Conservation (phyloP, 2,113 vertebrate species). For the Amphiprion percula region DNA sequence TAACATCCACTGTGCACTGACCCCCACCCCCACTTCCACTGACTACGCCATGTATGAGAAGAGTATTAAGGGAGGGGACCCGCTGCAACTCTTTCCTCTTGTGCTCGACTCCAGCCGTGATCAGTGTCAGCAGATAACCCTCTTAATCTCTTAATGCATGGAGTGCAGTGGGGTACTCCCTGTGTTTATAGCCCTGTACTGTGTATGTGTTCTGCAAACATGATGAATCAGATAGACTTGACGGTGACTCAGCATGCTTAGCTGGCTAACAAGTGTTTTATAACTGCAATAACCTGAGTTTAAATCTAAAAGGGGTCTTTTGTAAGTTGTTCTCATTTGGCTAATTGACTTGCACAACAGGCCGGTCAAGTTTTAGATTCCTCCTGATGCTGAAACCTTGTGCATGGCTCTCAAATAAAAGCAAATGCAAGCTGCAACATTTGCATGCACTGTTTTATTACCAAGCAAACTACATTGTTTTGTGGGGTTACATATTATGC, state of each 20-base stretch:
- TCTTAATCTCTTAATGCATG: slow-evolving; percentile 81
- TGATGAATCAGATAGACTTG: slow-evolving; percentile 33
- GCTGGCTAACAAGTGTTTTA: slow-evolving; percentile 15
- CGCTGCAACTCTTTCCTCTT: slow-evolving; percentile 56
- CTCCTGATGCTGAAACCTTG: not conserved
- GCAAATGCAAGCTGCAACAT: not conserved
- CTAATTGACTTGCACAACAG: not conserved
- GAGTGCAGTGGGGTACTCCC: slow-evolving; percentile 41
- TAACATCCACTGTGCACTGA: slow-evolving; percentile 37
- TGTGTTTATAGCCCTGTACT: slow-evolving; percentile 40
- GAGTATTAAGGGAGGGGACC: slow-evolving; percentile 58
- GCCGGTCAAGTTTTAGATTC: not conserved
- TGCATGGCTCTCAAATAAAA: not conserved
- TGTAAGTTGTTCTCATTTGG: not conserved
- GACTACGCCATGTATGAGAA: slow-evolving; percentile 29
- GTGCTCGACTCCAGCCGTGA: slow-evolving; percentile 56
- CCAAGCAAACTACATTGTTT: no score
- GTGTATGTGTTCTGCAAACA: slow-evolving; percentile 35
- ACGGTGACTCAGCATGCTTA: slow-evolving; percentile 41
- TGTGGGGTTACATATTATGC: no score
- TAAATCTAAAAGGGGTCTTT: not conserved
- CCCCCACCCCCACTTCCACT: slow-evolving; percentile 1
- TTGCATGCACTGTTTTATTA: no score
- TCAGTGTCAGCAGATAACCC: slow-evolving; percentile 68
- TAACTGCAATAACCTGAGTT: slow-evolving; percentile 12